phyloP scores from a whole-genome alignment of 2,797 vertebrate genomes.

The Trematomus bernacchii region DNA sequence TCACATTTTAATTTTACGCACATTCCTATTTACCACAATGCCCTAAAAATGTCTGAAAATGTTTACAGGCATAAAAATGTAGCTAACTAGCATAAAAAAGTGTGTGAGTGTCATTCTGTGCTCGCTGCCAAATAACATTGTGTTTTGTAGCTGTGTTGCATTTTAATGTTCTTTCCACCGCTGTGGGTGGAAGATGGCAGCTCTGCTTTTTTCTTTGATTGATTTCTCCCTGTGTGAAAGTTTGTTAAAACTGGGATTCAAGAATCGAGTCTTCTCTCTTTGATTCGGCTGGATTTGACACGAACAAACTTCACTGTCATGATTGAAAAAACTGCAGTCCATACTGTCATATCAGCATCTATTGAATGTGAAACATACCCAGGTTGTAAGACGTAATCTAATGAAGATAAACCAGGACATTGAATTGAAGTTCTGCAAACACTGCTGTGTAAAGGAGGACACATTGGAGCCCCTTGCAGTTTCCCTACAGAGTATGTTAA shows the following conservation, averaged over 20 bases:
- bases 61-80: background rate
- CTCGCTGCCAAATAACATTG: background rate
- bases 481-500: too few relatives aligned
- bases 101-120: background rate
- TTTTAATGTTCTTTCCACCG: background rate
- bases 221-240: background rate
- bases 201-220: background rate
- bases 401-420: too few relatives aligned
- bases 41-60: background rate
- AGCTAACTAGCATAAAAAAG: background rate
- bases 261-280: background rate
- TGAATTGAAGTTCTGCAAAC: too few relatives aligned
- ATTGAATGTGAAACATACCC: background rate
- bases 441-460: too few relatives aligned
- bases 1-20: background rate
- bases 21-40: background rate
- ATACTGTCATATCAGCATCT: background rate
- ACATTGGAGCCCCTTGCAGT: too few relatives aligned
- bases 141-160: background rate
- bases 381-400: too few relatives aligned
- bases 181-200: background rate
- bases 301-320: background rate
- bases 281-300: background rate
- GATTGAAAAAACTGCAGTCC: background rate
- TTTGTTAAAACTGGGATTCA: background rate